Conservation (phyloP, 1,140 invertebrate genomes). For the Pogonomyrmex barbatus region DNA sequence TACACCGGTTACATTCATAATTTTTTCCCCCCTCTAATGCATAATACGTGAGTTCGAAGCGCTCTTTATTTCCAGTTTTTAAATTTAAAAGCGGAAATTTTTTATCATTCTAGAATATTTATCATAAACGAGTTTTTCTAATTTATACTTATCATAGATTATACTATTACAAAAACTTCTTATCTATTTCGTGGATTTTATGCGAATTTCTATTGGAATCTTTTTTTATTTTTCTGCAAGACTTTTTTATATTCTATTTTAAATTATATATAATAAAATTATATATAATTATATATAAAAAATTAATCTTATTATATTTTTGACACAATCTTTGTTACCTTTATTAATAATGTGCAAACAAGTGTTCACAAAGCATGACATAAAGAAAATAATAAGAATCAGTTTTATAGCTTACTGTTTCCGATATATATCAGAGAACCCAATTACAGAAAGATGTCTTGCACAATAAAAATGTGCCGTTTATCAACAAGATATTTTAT, state of each 20-base stretch:
- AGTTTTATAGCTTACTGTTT: conserved; percentile 37
- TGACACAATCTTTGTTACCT: not conserved
- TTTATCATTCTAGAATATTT: not conserved
- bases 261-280: conserved; percentile 3
- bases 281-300: conserved; percentile 24
- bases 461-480: conserved; percentile 7
- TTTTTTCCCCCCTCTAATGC: not conserved
- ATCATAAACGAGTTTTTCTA: not conserved
- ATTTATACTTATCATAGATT: not conserved
- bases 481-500: not conserved
- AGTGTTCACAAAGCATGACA: not conserved
- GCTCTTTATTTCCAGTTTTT: not conserved
- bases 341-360: conserved; percentile 10
- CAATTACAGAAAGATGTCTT: conserved; percentile 40
- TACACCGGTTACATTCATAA: conserved; percentile 41
- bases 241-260: not conserved
- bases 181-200: not conserved
- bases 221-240: conserved; percentile 1
- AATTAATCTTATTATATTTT: conserved; percentile 15
- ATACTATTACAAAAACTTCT: not conserved
- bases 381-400: conserved; percentile 18
- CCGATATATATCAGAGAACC: conserved; percentile 21
- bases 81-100: not conserved
- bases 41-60: conserved; percentile 23
- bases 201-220: not conserved